Conservation (phyloP, 2,113 vertebrate species). For the Penelope pileata region DNA sequence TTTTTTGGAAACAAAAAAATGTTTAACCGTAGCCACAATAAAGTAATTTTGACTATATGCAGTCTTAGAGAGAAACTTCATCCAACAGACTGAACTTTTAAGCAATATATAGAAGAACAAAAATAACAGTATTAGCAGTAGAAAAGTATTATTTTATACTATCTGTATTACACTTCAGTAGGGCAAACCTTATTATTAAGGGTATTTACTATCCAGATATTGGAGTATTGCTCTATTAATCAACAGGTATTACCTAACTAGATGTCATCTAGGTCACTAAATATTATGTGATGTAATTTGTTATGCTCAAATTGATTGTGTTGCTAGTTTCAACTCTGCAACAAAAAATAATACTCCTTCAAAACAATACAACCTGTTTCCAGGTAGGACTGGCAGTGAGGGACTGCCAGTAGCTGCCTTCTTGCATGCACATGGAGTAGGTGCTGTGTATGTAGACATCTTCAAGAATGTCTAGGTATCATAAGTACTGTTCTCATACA, state of each 20-base stretch:
- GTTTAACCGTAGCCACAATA: background rate
- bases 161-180: background rate
- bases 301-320: background rate
- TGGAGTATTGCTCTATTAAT: background rate
- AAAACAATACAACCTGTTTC: background rate
- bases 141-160: background rate
- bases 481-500: rapidly evolving
- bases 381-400: rapidly evolving
- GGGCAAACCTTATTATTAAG: background rate
- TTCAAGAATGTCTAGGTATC: background rate
- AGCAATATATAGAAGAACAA: background rate
- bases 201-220: background rate
- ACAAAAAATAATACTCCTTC: background rate
- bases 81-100: background rate
- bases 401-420: background rate
- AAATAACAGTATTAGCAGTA: background rate
- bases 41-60: background rate
- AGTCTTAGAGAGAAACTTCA: background rate
- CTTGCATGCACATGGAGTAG: background rate
- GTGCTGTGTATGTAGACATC: background rate
- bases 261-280: background rate
- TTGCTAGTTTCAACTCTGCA: background rate
- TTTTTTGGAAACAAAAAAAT: background rate
- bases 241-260: background rate
- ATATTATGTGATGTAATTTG: background rate